phyloP scores from a whole-genome alignment of 23 tunicate genomes.

The Ciona savignyi region DNA sequence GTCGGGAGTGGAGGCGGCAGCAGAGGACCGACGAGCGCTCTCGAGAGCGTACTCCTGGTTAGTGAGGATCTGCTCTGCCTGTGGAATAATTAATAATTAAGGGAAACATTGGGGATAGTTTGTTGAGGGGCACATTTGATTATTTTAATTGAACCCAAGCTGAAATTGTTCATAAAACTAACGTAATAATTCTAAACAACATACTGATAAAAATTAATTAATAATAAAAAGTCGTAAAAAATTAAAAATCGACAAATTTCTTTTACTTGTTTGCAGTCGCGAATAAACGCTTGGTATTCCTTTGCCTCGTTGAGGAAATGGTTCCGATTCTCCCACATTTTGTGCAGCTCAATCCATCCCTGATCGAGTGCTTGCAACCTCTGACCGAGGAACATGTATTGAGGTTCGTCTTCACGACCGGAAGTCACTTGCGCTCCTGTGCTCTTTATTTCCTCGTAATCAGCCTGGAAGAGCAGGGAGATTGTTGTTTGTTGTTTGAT shows the following conservation, averaged over 20 bases:
- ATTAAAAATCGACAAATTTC: background rate
- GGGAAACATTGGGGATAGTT: background rate
- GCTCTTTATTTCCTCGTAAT: slow-evolving; percentile 45
- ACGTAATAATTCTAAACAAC: no score
- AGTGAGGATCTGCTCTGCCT: slow-evolving; percentile 88
- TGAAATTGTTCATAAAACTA: no score
- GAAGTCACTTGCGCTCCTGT: slow-evolving; percentile 61
- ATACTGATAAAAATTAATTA: no score
- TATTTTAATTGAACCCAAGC: no score
- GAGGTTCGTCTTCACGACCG: slow-evolving; percentile 78
- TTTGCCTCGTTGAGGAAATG: slow-evolving; percentile 63
- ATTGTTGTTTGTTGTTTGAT: no score
- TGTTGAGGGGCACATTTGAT: background rate
- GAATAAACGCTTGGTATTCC: slow-evolving; percentile 61
- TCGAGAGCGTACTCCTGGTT: slow-evolving; percentile 89
- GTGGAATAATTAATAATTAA: background rate
- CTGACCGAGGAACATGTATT: slow-evolving; percentile 90
- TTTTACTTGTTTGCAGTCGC: slow-evolving; percentile 79
- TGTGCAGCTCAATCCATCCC: slow-evolving; percentile 88
- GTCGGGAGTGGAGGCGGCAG: slow-evolving; percentile 36
- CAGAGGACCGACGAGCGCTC: slow-evolving; percentile 34
- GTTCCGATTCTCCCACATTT: slow-evolving; percentile 87
- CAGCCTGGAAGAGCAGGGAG: slow-evolving; percentile 53
- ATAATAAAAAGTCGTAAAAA: no score
- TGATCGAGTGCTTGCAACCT: slow-evolving; percentile 74